Conservation (phyloP, 2,888 invertebrate species). For the Dryocosmus kuriphilus region DNA sequence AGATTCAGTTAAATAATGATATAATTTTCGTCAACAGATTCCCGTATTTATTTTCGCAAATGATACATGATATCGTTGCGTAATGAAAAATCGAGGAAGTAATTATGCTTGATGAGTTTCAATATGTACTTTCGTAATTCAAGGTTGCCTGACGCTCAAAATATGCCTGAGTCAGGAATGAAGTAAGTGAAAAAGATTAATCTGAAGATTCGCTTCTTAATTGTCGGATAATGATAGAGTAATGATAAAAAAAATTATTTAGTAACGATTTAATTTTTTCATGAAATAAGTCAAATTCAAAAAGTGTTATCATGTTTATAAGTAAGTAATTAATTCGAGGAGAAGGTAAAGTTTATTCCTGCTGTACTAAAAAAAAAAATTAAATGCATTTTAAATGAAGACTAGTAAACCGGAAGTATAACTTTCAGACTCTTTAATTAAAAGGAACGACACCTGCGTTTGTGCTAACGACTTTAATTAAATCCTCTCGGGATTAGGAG, state of each 20-base stretch:
- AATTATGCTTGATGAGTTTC: neutral
- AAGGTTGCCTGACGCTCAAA: neutral
- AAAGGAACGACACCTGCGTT: neutral
- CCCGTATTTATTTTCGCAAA: neutral
- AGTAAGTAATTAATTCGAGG: too few species aligned
- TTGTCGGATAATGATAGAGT: too few species aligned
- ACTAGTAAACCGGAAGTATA: neutral
- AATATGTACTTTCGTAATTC: neutral
- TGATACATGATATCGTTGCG: neutral
- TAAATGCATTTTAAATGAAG: neutral
- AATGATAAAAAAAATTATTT: too few species aligned
- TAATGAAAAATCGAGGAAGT: neutral
- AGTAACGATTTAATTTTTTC: too few species aligned
- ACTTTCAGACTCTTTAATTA: neutral
- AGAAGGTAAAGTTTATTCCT: neutral
- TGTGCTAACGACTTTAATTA: neutral
- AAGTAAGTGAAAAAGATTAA: neutral
- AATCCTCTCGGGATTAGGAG: neutral
- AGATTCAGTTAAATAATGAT: neutral
- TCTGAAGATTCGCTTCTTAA: neutral
- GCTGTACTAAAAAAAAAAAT: neutral
- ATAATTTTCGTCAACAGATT: neutral
- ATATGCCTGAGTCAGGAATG: neutral
- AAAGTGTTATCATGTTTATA: too few species aligned
- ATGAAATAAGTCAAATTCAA: too few species aligned